These are phyloP conservation scores for Syngnathus typhle DNA, from an alignment of 2,113 vertebrate species.

Conservation along the genomic window DNA sequence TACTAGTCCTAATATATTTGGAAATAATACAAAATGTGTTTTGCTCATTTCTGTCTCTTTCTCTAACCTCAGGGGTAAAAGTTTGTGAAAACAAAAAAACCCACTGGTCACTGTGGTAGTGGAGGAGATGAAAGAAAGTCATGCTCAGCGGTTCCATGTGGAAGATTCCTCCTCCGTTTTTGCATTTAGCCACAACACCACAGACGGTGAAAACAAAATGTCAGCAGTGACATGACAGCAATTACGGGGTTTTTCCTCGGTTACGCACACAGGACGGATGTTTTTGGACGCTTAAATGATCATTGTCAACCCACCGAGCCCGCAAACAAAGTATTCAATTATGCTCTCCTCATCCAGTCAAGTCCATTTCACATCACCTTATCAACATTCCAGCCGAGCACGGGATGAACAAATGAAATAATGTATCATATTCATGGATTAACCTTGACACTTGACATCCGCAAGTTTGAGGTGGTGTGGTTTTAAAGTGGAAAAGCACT, in stretches of 20 bases:
- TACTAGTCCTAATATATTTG: no score
- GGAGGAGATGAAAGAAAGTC: slow-evolving; percentile 32
- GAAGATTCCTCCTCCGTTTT: slow-evolving; percentile 27
- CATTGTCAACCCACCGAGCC: slow-evolving; percentile 28
- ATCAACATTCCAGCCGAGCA: neutral
- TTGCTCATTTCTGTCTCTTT: neutral
- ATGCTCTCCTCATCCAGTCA: slow-evolving; percentile 3
- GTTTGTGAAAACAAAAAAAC: neutral
- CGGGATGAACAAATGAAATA: neutral
- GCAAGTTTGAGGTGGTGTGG: slow-evolving; percentile 9
- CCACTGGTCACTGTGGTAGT: slow-evolving; percentile 28
- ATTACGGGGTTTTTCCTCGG: slow-evolving; percentile 62
- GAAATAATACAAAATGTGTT: neutral
- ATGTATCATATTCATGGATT: neutral
- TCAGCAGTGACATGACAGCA: slow-evolving; percentile 26
- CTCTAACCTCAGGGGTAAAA: neutral
- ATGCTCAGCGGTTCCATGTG: slow-evolving; percentile 27
- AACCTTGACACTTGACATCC: neutral
- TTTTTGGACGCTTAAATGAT: slow-evolving; percentile 29
- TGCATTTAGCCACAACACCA: slow-evolving; percentile 36
- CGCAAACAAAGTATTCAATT: slow-evolving; percentile 10
- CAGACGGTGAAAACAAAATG: slow-evolving; percentile 19
- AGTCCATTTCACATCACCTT: neutral
- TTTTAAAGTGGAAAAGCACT: slow-evolving; percentile 17
- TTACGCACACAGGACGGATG: slow-evolving; percentile 31